These are phyloP conservation scores for Ormia ochracea DNA, from an alignment of 2,888 invertebrate species.

Conservation along the genomic window DNA sequence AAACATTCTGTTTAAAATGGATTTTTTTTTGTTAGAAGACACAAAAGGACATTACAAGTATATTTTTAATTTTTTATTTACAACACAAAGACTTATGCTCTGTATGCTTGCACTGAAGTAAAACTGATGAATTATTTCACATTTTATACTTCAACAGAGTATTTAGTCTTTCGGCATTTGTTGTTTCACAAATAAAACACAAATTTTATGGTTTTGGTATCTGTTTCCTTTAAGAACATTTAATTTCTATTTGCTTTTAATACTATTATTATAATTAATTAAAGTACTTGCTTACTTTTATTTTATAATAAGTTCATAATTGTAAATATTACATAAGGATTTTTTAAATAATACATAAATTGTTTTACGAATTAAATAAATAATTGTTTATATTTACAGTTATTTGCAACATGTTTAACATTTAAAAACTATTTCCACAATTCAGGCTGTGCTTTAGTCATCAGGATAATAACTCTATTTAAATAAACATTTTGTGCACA, in stretches of 20 bases:
- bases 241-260: constrained; percentile 17
- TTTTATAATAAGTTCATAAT: not conserved
- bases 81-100: constrained; percentile 1
- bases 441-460: too few relatives aligned
- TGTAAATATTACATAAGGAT: constrained; percentile 33
- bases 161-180: not conserved
- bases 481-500: too few relatives aligned
- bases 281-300: not conserved
- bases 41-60: not conserved
- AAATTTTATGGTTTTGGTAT: constrained; percentile 7
- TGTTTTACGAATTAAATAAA: too few relatives aligned
- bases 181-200: constrained; percentile 53
- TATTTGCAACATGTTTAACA: too few relatives aligned
- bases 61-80: not conserved
- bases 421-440: too few relatives aligned
- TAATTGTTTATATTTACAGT: too few relatives aligned
- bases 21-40: not conserved
- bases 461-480: too few relatives aligned
- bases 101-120: not conserved
- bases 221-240: constrained; percentile 30
- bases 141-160: not conserved
- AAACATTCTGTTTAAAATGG: constrained; percentile 16
- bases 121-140: not conserved
- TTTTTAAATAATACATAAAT: too few relatives aligned
- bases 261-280: constrained; percentile 25